Evolutionary conservation across 2,113 vertebrate genomes (phyloP).

Genomic region (Peromyscus californicus): DNA sequence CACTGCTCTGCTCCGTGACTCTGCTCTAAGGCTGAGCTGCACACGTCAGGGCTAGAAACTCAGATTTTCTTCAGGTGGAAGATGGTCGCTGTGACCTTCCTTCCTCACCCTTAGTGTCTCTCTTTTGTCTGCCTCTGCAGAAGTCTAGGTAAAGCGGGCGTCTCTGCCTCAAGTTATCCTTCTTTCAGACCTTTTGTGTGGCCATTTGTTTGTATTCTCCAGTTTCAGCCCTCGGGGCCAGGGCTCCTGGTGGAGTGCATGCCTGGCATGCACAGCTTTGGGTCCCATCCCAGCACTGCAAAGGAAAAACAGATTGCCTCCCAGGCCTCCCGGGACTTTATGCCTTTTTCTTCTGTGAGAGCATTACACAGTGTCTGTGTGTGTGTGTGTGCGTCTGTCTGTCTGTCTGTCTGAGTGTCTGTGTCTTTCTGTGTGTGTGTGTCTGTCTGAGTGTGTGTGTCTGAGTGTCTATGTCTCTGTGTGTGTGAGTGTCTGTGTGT

Average conservation of each 20-base stretch:
- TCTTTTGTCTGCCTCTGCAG: neutral
- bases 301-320: neutral
- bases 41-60: neutral
- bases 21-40: neutral
- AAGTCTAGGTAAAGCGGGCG: neutral
- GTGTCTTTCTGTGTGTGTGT: neutral
- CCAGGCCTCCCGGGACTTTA: neutral
- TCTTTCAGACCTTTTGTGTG: neutral
- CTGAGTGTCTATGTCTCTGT: too few relatives aligned
- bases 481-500: too few relatives aligned
- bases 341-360: conserved; percentile 55
- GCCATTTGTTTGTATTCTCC: conserved; percentile 43
- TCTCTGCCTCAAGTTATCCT: conserved; percentile 44
- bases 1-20: neutral
- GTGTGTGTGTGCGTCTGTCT: neutral
- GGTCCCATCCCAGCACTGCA: neutral
- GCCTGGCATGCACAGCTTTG: neutral
- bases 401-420: neutral
- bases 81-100: neutral
- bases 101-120: conserved; percentile 48
- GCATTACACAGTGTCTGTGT: neutral
- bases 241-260: neutral
- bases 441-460: neutral
- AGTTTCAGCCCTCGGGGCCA: neutral
- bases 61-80: neutral